Evolutionary conservation across 2,888 invertebrate species (phyloP).

Genomic region (Yponomeuta sedellus): DNA sequence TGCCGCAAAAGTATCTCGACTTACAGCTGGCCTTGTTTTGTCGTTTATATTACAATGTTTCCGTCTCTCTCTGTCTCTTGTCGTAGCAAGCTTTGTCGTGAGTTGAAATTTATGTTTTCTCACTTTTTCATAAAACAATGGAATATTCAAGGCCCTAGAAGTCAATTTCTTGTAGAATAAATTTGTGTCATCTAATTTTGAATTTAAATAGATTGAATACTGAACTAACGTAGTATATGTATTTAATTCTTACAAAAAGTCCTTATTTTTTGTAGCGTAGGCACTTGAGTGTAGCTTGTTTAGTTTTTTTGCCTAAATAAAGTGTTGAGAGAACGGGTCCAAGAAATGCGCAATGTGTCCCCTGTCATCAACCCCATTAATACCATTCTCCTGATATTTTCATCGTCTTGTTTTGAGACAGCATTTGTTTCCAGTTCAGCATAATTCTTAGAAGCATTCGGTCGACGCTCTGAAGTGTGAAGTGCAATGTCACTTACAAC

Average conservation of each 20-base stretch:
- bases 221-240: too few species aligned
- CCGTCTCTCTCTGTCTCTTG: not conserved
- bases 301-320: not conserved
- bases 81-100: too few species aligned
- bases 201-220: too few species aligned
- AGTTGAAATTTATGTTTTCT: too few species aligned
- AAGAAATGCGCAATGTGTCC: conserved; percentile 3
- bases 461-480: conserved; percentile 18
- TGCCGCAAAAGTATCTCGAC: conserved; percentile 6
- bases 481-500: conserved; percentile 42
- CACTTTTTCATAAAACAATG: too few species aligned
- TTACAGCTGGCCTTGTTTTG: conserved; percentile 11
- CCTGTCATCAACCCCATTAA: conserved; percentile 14
- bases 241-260: too few species aligned
- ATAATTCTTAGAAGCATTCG: conserved; percentile 41
- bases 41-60: not conserved
- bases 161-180: too few species aligned
- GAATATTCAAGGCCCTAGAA: too few species aligned
- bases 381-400: conserved; percentile 6
- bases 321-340: not conserved
- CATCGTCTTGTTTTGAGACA: conserved; percentile 8
- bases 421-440: conserved; percentile 22
- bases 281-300: not conserved
- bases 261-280: too few species aligned
- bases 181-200: too few species aligned